Evolutionary conservation across 2,113 vertebrate genomes (phyloP), one percentile per base, ranked within the genome.

Genomic region (Leptosomus discolor): DNA sequence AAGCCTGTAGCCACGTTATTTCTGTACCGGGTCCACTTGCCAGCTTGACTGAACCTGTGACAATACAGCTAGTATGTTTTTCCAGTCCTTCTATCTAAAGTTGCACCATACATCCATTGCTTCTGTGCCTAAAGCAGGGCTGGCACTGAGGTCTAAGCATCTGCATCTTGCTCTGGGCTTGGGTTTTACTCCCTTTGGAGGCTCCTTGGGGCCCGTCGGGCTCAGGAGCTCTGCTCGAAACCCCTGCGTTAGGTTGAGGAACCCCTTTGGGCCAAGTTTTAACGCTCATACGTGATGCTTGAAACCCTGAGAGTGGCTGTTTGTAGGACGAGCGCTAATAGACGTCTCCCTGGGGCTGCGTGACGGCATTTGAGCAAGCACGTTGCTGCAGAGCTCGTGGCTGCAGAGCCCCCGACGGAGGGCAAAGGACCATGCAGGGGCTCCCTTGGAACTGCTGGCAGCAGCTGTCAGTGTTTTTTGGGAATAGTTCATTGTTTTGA

Each of bases 201-300:
- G 48, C 18, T 78, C 46, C 43, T 20, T 12, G 36, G 26, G 32
- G 36, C 36, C 36, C 0, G 0, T 4, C 2, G 1, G 27, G 56
- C 74, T 70, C 16, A 6, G 39, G 15, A 85, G 2, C 18, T 45
- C 32, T 4, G 3, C 50, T 48, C 0, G 1, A 60, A 30, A 82
- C 13, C 50, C 43, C 27, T 9, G 5, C 2, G 1, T 5, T 0
- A 0, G 50, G 41, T 48, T 2, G 5, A 70, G 16, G n/a, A 61
- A 91, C 50, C 46, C 24, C 0, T 0, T 0, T 32, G 67, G 37
- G 29, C 56, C 67, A 68, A 20, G 8, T n/a, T 82, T 71, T 20
- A 77, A 39, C 3, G 7, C 12, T 61, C 61, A 19, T 1, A 12
- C 0, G 4, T 5, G 34, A 80, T 7, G 34, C 29, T 20, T 1